Evolutionary conservation across 2,113 vertebrate genomes (phyloP), one percentile per base, ranked within the genome.

Genomic region (Cyphotilapia sp.): DNA sequence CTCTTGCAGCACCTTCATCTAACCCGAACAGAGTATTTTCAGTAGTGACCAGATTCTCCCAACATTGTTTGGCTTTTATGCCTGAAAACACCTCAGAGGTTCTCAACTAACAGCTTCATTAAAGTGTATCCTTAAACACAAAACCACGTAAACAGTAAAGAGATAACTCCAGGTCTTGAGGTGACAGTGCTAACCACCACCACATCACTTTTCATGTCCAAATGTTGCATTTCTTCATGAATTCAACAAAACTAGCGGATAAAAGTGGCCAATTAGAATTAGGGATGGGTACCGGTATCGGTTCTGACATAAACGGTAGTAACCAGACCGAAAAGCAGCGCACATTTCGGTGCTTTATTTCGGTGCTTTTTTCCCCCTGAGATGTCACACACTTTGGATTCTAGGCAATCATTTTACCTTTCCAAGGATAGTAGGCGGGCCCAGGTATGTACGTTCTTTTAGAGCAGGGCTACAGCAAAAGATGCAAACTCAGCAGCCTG

Each of bases 351-450:
- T 24, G 4, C n/a, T 24, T 53, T 22, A n/a, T 53, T 53, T 53
- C 0, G 1, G 49, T 53, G 19, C n/a, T 54, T 24, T 56, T 24
- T 7, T 1, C 0, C 0, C 4, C 47, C 9, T 54, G 6, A 56
- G 6, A 13, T 24, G 22, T 56, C 0, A 24, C 7, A 24, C 53
- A 56, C 2, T 8, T 56, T 56, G 53, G 53, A 56, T 56, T 56
- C 11, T 56, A 56, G 53, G 22, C 53, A 56, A 13, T 56, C 22
- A 56, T 24, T 56, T 56, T 4, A 24, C 11, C 22, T 56, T 56
- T 56, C 53, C 53, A 8, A 56, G 53, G 22, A 56, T 56, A 56
- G 6, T 56, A 24, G 22, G 22, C 6, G 0, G 53, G 22, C 11
- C 53, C 6, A 4, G 53, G 2, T 56, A 53, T 5, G 3, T 51